These are phyloP conservation scores for Gambusia yucatana DNA, from an alignment of 2,797 vertebrate genomes.

Conservation along the genomic window DNA sequence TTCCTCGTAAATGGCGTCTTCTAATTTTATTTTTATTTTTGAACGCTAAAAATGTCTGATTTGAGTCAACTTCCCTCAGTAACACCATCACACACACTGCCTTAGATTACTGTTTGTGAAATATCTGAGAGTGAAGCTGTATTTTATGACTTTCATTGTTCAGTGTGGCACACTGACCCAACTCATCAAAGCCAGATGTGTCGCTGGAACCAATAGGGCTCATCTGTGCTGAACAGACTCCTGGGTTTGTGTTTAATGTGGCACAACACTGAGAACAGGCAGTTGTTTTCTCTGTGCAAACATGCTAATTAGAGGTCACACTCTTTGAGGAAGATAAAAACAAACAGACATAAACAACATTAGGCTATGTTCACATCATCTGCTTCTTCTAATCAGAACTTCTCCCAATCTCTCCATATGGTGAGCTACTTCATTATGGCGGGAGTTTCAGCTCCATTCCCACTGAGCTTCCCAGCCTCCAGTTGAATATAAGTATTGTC, in stretches of 20 bases:
- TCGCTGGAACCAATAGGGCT: slow-evolving; percentile 28
- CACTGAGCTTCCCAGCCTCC: slow-evolving; percentile 26
- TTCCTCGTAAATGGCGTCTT: no score
- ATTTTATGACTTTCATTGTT: not conserved
- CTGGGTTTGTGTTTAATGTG: slow-evolving; percentile 67
- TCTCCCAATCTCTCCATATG: slow-evolving; percentile 4
- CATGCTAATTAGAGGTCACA: slow-evolving; percentile 50
- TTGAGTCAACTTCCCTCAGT: not conserved
- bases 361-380: not conserved
- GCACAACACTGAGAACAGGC: slow-evolving; percentile 52
- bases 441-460: slow-evolving; percentile 17
- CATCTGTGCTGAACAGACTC: slow-evolving; percentile 58
- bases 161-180: not conserved
- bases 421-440: slow-evolving; percentile 25
- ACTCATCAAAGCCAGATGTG: slow-evolving; percentile 45
- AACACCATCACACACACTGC: not conserved
- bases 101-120: not conserved
- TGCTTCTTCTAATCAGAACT: not conserved
- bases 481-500: slow-evolving; percentile 76
- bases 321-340: slow-evolving; percentile 10
- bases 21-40: no score
- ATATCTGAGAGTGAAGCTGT: not conserved
- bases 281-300: slow-evolving; percentile 45
- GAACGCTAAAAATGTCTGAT: no score
- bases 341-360: not conserved